Percentiles rank a stretch among this genome's conserved stretches.
phyloP scores from a whole-genome alignment of 2,888 invertebrate genomes.

The Cerceris rybyensis region DNA sequence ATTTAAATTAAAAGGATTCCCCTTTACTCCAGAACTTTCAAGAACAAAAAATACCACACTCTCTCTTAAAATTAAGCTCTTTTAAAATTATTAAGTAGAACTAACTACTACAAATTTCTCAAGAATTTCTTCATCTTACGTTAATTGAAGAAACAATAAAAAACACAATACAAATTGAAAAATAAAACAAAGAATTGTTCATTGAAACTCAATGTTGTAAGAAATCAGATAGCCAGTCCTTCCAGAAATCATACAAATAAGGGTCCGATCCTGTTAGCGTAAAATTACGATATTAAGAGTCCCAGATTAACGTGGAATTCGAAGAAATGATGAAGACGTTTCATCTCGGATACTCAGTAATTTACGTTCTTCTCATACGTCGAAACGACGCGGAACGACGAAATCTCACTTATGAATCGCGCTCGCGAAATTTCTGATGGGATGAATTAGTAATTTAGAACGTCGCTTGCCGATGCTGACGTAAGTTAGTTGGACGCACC shows the following conservation, averaged over 20 bases:
- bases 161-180: no score
- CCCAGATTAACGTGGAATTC: constrained; percentile 30
- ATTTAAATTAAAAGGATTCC: no score
- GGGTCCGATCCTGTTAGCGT: not conserved
- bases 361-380: constrained; percentile 40
- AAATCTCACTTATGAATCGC: not conserved
- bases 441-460: constrained; percentile 40
- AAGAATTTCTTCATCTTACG: no score
- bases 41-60: no score
- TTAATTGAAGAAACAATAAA: no score
- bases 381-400: not conserved
- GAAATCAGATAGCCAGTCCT: no score
- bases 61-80: no score
- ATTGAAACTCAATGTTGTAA: no score
- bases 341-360: constrained; percentile 26
- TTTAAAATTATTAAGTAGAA: no score
- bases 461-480: constrained; percentile 43
- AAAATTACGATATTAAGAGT: constrained; percentile 12
- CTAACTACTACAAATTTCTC: no score
- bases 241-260: not conserved
- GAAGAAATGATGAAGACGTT: constrained; percentile 43
- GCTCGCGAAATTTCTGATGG: constrained; percentile 16
- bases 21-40: no score
- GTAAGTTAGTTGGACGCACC: constrained; percentile 25
- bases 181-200: no score